Evolutionary conservation across 2,113 vertebrate genomes (phyloP), one percentile per base, ranked within the genome.

Genomic region (Alligator sinensis): DNA sequence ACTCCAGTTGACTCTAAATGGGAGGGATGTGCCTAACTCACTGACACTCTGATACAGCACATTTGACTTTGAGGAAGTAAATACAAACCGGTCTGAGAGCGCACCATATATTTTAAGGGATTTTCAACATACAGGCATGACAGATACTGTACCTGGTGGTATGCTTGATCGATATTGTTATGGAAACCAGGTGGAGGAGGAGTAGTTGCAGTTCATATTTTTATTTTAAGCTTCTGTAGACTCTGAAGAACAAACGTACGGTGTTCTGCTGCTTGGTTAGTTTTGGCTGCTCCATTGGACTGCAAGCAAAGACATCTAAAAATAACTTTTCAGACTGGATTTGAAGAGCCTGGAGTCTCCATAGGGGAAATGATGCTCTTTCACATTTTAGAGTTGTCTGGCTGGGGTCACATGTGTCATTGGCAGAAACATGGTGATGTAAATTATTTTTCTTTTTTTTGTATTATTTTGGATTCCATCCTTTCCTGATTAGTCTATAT

Each of bases 311-410:
- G 76, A 84, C 60, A 78, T 80, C 78, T 87, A 83, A 95, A 96
- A 95, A 92, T 89, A 95, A 91, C 92, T 86, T 91, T 94, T 89
- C 82, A 38, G 80, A 80, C 61, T 86, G 74, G 85, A 89, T 89
- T 84, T 86, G 95, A 90, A 77, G 89, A 91, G 90, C 92, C 89
- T 77, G 81, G 85, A 30, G 84, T 84, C 84, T 92, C 87, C 27
- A 27, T 17, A 86, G 82, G 92, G 80, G 85, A 70, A 90, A 93
- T 2, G 72, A 80, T 47, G 63, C 0, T 19, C 86, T 93, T 88
- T 84, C 60, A 5, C 1, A 22, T 93, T 86, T 95, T 89, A 54
- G 78, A 93, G 82, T 83, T 77, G 77, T 24, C 92, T 79, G 78
- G 47, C 82, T 72, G 72, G 72, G 68, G 91, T 92, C 64, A 28